Evolutionary conservation across 2,797 vertebrate genomes (phyloP), one percentile per base, ranked within the genome.

Genomic region (Falco novaeseelandiae): DNA sequence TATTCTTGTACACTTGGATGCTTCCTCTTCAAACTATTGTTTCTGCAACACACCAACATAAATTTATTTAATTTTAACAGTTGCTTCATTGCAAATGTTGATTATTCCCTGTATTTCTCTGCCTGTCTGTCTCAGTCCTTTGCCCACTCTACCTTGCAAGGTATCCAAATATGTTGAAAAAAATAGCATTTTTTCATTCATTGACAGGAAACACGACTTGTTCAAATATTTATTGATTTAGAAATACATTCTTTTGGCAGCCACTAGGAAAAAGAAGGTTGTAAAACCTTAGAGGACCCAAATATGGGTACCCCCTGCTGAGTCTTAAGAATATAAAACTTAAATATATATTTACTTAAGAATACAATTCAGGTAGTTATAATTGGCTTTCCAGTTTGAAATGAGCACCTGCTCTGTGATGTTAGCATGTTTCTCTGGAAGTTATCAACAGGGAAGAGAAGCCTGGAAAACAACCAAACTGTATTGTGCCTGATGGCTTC

Each of bases 351-450:
- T 86, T 95, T 93, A 44, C 51, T 70, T 72, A 36, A 17, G 46
- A 59, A 30, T 69, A 52, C 29, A 63, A 32, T 61, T 96, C n/a
- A 6, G 2, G 0, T 51, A 65, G 26, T 91, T 90, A 76, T 83
- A 81, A 69, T 30, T 42, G 49, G 30, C 69, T 65, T 91, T 34
- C 67, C 25, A 21, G 20, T 90, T 86, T 86, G 83, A 93, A 95
- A 83, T n/a, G 55, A 90, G 54, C 80, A 89, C 91, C 89, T 91
- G 76, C 42, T 94, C 54, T 91, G 46, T 82, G 72, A 62, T 84
- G 42, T 74, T 91, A 88, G 32, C 79, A 87, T 44, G 44, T 82
- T 95, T 91, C 51, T 66, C 83, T 91, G 77, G 46, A 88, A 84
- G 73, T 52, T 66, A 79, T 46, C 70, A 58, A 5, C 25, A 10